A percentile compares a stretch with the other conserved stretches of the same genome.
phyloP scores from a whole-genome alignment of 1,140 invertebrate genomes.

The Paracyclopina nana region DNA sequence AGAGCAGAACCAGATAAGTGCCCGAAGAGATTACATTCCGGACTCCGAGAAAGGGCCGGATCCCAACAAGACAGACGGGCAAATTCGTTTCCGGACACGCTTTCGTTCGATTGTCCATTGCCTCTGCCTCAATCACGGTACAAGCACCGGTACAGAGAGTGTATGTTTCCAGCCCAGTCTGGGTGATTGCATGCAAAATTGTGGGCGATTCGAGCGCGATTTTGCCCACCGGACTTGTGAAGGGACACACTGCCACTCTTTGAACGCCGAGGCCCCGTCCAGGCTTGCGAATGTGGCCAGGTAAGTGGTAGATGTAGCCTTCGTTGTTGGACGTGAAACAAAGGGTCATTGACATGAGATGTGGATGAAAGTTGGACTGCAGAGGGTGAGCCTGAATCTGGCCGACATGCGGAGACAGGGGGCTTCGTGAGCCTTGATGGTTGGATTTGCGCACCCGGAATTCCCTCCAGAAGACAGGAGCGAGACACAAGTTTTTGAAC shows the following conservation, averaged over 20 bases:
- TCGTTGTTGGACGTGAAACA: constrained; percentile 12
- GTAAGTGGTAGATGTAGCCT: constrained; percentile 14
- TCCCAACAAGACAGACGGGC: constrained; percentile 45
- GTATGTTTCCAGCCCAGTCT: constrained; percentile 53
- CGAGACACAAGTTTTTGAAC: constrained; percentile 1
- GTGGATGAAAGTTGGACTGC: neutral
- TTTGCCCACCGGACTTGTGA: constrained; percentile 32
- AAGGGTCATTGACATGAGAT: constrained; percentile 14
- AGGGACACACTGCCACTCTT: constrained; percentile 11
- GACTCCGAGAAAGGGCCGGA: constrained; percentile 45
- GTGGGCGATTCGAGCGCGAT: constrained; percentile 43
- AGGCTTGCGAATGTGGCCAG: constrained; percentile 7
- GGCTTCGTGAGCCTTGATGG: neutral
- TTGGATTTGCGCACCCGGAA: neutral
- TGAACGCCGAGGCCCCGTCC: constrained; percentile 8
- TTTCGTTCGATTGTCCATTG: constrained; percentile 13
- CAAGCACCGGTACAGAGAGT: constrained; percentile 43
- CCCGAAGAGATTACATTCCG: too few relatives aligned
- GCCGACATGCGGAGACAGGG: neutral
- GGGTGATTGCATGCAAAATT: constrained; percentile 49
- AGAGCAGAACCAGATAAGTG: too few relatives aligned
- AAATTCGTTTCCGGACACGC: constrained; percentile 37
- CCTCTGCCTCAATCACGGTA: constrained; percentile 17
- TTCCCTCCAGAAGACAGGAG: constrained; percentile 11
- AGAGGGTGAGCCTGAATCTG: neutral